Evolutionary conservation across 2,113 vertebrate genomes (phyloP), one percentile per base, ranked within the genome.

Genomic region (Cyprinus carpio): DNA sequence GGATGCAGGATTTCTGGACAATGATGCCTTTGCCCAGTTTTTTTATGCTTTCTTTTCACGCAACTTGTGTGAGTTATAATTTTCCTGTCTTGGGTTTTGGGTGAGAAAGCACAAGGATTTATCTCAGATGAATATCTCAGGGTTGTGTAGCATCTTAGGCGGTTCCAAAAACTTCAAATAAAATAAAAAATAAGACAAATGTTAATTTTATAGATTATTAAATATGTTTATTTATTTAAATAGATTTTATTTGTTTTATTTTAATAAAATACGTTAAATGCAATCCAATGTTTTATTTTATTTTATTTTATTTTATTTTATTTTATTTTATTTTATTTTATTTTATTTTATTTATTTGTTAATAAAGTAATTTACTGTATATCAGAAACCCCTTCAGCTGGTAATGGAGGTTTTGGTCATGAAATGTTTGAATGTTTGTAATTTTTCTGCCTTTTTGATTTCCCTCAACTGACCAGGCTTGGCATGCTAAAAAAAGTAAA

Each of bases 1-100:
- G 74, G 65, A 87, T 86, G 76, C 67, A 69, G 75, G 81, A 88
- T 88, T 89, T 85, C 86, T 86, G 84, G 81, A 84, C 82, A 87
- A 85, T 85, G 80, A 83, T 83, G 84, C 40, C 64, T 51, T 67
- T 85, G 69, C 54, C 20, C 69, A 29, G 60, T 81, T 51, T 3
- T 80, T 67, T 81, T 71, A 8, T 10, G 2, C 49, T 49, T 23
- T 81, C 27, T 84, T 80, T 23, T 31, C 27, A 60, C 20, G 27
- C 46, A 51, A 77, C 49, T 83, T 67, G 25, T 40, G 12, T 1
- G 2, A 65, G 18, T 81, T 20, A 20, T 12, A 76, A 16, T 27
- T n/a, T 16, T 20, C 20, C 4, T 20, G 40, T 81, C 79, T 81
- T 67, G 40, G 60, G 13, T 67, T 67, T 67, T 18, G 15, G 40